Base-by-base conservation (phyloP, 2,888 invertebrate genomes). In the Gibbula magus region DNA sequence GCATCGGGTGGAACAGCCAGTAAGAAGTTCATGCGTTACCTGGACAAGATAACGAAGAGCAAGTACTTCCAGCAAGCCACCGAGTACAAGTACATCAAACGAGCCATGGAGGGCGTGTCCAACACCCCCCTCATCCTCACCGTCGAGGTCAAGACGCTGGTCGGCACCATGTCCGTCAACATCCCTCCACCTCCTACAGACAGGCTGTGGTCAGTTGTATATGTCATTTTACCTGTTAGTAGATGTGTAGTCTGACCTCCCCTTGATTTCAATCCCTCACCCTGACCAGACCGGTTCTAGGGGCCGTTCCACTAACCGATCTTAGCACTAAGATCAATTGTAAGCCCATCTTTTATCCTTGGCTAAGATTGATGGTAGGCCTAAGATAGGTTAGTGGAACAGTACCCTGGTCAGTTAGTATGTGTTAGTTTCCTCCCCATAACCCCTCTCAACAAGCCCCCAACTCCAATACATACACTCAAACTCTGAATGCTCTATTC, bases 131-230 rank as follows among this genome's bases (percentile, higher is more conserved):
- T 98, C 79, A 95, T 96, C 86, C 94, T 98, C 83, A 96, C 96
- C 88, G 96, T 98, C n/a, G 96, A 97, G 91, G 94, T 98, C 66
- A 95, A 96, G 83, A 95, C 95, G 51, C 93, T 97, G 61, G 95
- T 95, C 85, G 98, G 98, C 0, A 95, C 95, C 35, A 93, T 98
- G 79, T 95, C 96, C 3, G 87, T 97, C 80, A 98, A 98, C 92
- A 94, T 97, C 87, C 97, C 98, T 18, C 96, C 97, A 32, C 97
- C 97, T 54, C 98, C 98, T 0, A 95, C 96, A 84, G 97, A 98
- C 93, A 94, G 98, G 79, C 89, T 98, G n/a, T 98, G 98, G 98
- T 95, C 85, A 84, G 91, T 79, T 18, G 18, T 3, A 35, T 35
- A 35, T 35, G 35, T 3, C 8, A 35, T 35, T 35, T 54, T 7